Percentiles rank a stretch among this genome's conserved stretches.
Conservation (phyloP, 1,140 invertebrate species). For the Habropoda laboriosa region DNA sequence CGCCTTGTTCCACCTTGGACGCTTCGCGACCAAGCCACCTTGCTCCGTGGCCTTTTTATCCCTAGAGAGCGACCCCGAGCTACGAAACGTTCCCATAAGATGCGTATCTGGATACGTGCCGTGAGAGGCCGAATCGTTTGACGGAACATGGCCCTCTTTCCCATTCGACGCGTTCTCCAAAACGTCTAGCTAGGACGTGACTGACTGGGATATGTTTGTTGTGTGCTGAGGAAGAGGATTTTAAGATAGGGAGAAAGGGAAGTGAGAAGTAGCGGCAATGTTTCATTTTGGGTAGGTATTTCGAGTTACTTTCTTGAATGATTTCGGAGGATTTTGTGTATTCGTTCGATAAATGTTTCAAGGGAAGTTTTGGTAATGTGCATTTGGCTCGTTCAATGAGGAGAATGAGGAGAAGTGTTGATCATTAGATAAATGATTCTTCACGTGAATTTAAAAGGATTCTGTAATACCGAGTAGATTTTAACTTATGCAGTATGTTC, state of each 20-base stretch:
- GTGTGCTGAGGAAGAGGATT: background rate
- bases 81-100: conserved; percentile 75
- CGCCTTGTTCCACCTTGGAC: conserved; percentile 15
- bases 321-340: too few relatives aligned
- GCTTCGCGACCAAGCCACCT: conserved; percentile 33
- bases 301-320: too few relatives aligned
- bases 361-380: too few relatives aligned
- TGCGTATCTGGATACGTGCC: conserved; percentile 77
- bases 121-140: conserved; percentile 75
- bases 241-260: background rate
- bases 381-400: too few relatives aligned
- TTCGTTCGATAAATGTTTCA: too few relatives aligned
- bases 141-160: conserved; percentile 43
- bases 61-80: conserved; percentile 58
- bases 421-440: too few relatives aligned
- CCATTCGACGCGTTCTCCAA: conserved; percentile 32
- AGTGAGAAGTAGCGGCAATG: background rate
- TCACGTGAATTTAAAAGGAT: too few relatives aligned
- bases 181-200: conserved; percentile 23
- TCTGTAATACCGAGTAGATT: too few relatives aligned
- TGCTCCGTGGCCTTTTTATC: conserved; percentile 26
- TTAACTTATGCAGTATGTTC: too few relatives aligned
- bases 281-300: background rate
- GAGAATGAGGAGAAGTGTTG: too few relatives aligned
- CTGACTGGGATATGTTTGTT: conserved; percentile 15